These are phyloP conservation scores for Phalloptychus januarius DNA, from an alignment of 2,797 vertebrate species.

Conservation along the genomic window DNA sequence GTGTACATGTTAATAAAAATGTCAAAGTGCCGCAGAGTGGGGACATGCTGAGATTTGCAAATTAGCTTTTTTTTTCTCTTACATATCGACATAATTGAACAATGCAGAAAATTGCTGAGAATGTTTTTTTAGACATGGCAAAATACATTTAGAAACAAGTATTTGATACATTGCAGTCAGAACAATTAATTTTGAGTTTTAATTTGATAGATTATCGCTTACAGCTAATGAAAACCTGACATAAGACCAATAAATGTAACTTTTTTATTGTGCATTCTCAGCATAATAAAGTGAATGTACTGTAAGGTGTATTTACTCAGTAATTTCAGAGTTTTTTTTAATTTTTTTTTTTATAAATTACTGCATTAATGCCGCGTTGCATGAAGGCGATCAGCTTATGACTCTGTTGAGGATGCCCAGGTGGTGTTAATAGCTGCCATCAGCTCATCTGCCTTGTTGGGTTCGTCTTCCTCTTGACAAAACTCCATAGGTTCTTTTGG, in stretches of 20 bases:
- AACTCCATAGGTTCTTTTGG: not conserved
- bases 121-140: not conserved
- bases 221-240: not conserved
- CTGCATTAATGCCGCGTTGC: not conserved
- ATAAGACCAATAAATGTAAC: not conserved
- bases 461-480: not conserved
- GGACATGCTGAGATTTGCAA: not conserved
- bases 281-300: not conserved
- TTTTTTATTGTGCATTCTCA: not conserved
- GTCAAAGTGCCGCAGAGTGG: conserved; percentile 4
- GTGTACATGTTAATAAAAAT: conserved; percentile 20
- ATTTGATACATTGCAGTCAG: not conserved
- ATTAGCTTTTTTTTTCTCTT: not conserved
- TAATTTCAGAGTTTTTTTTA: not conserved
- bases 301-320: not conserved
- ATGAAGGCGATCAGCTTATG: not conserved
- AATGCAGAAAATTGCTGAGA: not conserved
- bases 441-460: not conserved
- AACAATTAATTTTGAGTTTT: not conserved
- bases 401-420: not conserved
- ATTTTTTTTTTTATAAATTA: not conserved
- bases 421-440: not conserved
- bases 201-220: not conserved
- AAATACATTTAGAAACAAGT: not conserved
- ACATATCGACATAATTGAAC: not conserved